phyloP scores from a whole-genome alignment of 2,888 invertebrate species.

The Phengaris alcon region DNA sequence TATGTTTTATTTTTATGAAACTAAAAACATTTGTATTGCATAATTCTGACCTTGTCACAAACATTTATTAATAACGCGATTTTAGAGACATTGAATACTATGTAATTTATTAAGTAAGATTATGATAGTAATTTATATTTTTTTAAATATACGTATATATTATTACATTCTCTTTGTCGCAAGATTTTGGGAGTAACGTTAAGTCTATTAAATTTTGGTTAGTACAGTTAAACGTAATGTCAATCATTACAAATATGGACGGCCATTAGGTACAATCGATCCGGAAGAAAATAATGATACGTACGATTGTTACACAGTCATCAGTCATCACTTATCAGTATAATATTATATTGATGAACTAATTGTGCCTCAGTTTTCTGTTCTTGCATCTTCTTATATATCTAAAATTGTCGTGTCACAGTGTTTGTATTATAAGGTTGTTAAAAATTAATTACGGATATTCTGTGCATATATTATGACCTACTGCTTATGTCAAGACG shows the following conservation, averaged over 20 bases:
- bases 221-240: background rate
- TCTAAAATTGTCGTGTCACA: too few species aligned
- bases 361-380: background rate
- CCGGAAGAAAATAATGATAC: background rate
- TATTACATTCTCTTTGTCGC: background rate
- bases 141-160: background rate
- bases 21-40: background rate
- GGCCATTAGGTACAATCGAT: background rate
- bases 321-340: background rate
- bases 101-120: background rate
- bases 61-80: conserved; percentile 15
- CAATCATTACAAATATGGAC: conserved; percentile 14
- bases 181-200: background rate
- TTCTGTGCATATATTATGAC: too few species aligned
- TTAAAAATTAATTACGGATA: too few species aligned
- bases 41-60: background rate
- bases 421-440: too few species aligned
- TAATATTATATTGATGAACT: background rate
- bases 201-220: background rate
- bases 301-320: background rate
- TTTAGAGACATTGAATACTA: conserved; percentile 6
- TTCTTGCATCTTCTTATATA: background rate
- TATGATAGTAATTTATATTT: conserved; percentile 1
- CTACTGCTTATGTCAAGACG: too few species aligned
- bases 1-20: conserved; percentile 1